These are phyloP conservation scores for Puffinus mauretanicus DNA, from an alignment of 2,113 vertebrate species.

Conservation along the genomic window DNA sequence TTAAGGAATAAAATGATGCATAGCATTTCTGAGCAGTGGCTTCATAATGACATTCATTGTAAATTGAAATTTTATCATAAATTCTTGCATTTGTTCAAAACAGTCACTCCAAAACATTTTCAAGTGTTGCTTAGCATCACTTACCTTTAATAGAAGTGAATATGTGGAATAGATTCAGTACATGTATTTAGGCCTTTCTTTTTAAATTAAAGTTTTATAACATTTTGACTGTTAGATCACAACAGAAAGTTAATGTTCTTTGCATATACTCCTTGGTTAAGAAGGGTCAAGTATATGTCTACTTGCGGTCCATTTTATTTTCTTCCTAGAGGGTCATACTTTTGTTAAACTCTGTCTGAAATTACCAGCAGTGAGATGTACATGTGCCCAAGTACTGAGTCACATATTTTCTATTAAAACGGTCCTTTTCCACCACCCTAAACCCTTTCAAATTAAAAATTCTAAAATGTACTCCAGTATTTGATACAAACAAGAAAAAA, in stretches of 20 bases:
- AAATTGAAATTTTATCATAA: not conserved
- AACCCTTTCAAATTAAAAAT: not conserved
- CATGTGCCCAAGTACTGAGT: not conserved
- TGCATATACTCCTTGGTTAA: not conserved
- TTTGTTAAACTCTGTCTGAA: not conserved
- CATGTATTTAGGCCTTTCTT: not conserved
- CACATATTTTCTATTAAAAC: not conserved
- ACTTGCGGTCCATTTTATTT: not conserved
- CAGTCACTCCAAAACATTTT: not conserved
- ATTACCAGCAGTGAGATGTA: not conserved
- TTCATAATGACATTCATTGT: not conserved
- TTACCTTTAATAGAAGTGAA: not conserved
- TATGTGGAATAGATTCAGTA: not conserved
- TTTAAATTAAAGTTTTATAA: not conserved
- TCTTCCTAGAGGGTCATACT: not conserved
- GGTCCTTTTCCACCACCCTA: not conserved
- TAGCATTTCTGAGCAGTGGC: not conserved
- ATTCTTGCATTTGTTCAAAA: not conserved
- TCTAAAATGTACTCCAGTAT: not conserved
- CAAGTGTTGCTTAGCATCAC: not conserved
- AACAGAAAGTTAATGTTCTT: not conserved
- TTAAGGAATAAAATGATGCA: not conserved
- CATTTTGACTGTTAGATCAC: not conserved
- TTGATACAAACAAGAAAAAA: not conserved
- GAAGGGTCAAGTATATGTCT: not conserved